Base-by-base conservation (phyloP, 2,797 vertebrate genomes). In the Enteromius viviparus region DNA sequence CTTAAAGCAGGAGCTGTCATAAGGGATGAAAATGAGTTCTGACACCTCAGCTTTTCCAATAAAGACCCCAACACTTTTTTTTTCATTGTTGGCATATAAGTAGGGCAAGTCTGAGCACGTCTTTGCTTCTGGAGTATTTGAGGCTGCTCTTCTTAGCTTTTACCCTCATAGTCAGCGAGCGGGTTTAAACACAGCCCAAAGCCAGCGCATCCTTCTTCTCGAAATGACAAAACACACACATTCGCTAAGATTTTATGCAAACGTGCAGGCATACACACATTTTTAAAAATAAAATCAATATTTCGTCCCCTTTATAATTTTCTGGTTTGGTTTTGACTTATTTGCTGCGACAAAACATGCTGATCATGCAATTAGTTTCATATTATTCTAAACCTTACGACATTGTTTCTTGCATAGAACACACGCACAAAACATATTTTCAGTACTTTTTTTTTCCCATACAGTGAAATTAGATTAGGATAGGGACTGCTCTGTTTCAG, bases 11-110 rank as follows among this genome's bases (percentile, higher is more conserved):
- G 89, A 89, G 85, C 89, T 87, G 87, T 92, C 90, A 91, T 91
- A 82, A 76, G 80, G 80, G 87, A 90, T 89, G 94, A 90, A 94
- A 96, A 96, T 95, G 86, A 96, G 93, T 91, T 94, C 93, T 94
- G 92, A 94, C 94, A 93, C 94, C 92, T 81, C 66, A 88, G 88
- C 79, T 76, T 82, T 89, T 85, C 86, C 91, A 91, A 87, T 92
- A 78, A 90, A 91, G 92, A 91, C 89, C 91, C 89, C 88, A 37
- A 84, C 81, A 82, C 77, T 86, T 53, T 86, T 85, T 81, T 84
- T 84, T 84, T 72, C 29, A 32, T 84, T 83, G 79, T 87, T 84
- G 88, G 90, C 82, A 85, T 17, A 42, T 88, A 78, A 51, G 70
- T 77, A 76, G 47, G 91, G 87, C 89, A 88, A 90, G 95, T 87